Conservation (phyloP, 2,888 invertebrate genomes). For the Scaptomyza parva region DNA sequence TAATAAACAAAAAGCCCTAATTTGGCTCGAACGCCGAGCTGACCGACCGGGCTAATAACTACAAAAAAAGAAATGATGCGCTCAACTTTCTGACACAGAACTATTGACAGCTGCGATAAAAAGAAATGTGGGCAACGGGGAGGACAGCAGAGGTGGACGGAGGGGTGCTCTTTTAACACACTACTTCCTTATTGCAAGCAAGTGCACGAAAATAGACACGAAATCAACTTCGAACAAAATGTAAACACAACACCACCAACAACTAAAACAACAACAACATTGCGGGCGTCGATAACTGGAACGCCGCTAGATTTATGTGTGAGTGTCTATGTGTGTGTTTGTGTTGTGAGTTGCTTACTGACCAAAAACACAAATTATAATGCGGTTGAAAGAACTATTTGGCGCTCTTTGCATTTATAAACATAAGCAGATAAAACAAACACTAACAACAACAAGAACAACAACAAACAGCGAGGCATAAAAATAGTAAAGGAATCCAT, state of each 20-base stretch:
- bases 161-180: slow-evolving; percentile 14
- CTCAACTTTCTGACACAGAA: slow-evolving; percentile 4
- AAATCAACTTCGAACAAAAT: slow-evolving; percentile 37
- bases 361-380: slow-evolving; percentile 54
- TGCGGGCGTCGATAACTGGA: slow-evolving; percentile 36
- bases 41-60: slow-evolving; percentile 45
- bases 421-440: slow-evolving; percentile 50
- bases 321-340: background rate
- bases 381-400: slow-evolving; percentile 34
- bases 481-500: slow-evolving; percentile 78
- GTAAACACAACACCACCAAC: slow-evolving; percentile 30
- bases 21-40: slow-evolving; percentile 56
- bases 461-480: slow-evolving; percentile 49
- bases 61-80: slow-evolving; percentile 29
- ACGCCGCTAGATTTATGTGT: slow-evolving; percentile 25
- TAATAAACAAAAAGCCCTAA: slow-evolving; percentile 73
- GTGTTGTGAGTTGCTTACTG: slow-evolving; percentile 21
- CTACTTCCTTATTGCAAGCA: slow-evolving; percentile 45
- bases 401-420: slow-evolving; percentile 40
- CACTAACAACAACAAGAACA: slow-evolving; percentile 34
- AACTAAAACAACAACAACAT: slow-evolving; percentile 1
- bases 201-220: slow-evolving; percentile 42
- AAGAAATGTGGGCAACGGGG: background rate
- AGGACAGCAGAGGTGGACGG: background rate
- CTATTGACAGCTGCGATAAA: slow-evolving; percentile 2